Evolutionary conservation across 1,140 invertebrate genomes (phyloP).

Genomic region (Drosophila pectinifera): DNA sequence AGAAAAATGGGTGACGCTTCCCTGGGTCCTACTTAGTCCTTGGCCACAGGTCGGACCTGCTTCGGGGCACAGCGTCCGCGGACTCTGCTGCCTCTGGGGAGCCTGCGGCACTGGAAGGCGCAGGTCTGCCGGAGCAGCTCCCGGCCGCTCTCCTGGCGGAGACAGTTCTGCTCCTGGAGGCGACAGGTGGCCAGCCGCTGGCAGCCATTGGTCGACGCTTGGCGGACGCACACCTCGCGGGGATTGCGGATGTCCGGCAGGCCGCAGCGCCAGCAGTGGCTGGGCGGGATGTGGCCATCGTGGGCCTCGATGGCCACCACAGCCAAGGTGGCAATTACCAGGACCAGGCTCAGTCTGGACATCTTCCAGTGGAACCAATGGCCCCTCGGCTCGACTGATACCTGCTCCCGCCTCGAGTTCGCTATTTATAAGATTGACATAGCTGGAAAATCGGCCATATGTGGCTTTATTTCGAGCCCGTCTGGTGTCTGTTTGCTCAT

Average conservation of each 20-base stretch:
- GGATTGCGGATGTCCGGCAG: slow-evolving; percentile 7
- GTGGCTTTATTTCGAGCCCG: neutral
- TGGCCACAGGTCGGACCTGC: neutral
- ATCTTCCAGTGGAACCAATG: slow-evolving; percentile 16
- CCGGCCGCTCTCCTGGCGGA: slow-evolving; percentile 26
- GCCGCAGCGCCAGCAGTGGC: slow-evolving; percentile 36
- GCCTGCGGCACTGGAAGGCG: slow-evolving; percentile 21
- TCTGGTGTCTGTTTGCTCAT: no score
- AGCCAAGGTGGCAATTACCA: slow-evolving; percentile 26
- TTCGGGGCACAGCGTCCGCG: slow-evolving; percentile 28
- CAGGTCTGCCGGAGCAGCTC: slow-evolving; percentile 15
- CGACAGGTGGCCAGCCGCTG: slow-evolving; percentile 48
- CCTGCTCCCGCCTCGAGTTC: neutral
- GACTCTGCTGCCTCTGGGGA: slow-evolving; percentile 13
- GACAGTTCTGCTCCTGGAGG: slow-evolving; percentile 55
- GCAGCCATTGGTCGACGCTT: slow-evolving; percentile 46
- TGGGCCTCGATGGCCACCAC: slow-evolving; percentile 35
- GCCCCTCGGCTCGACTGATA: slow-evolving; percentile 1
- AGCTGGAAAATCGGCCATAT: neutral
- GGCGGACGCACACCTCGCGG: slow-evolving; percentile 34
- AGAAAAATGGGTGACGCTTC: neutral
- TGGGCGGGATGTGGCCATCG: neutral
- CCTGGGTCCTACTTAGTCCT: neutral
- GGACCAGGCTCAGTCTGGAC: slow-evolving; percentile 45
- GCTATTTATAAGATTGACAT: neutral